Evolutionary conservation across 2,113 vertebrate species (phyloP), one percentile per base, ranked within the genome.

Genomic region (Tenrec ecaudatus): DNA sequence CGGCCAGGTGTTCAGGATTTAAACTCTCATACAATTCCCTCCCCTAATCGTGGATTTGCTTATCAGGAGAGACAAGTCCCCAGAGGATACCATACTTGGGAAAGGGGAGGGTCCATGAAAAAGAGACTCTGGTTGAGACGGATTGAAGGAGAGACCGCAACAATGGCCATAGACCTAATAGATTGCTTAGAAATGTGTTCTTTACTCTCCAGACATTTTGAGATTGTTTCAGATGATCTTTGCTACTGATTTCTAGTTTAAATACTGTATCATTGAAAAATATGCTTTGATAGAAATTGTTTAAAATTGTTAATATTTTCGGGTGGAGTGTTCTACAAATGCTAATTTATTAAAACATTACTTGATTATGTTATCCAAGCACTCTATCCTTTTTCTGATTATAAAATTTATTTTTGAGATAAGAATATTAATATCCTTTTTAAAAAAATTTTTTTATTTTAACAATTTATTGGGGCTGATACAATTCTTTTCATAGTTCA

Each of bases 241-340:
- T 36, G 8, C 66, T 76, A 87, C 11, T 92, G 22, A 88, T 64
- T 92, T 95, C 40, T 83, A 33, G 27, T 79, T 86, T 91, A 78
- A 68, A 75, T 91, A 1, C 25, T 12, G 58, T 79, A 60, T 86
- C 19, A 4, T 29, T 80, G 38, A 8, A 64, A 20, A 91, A 36
- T 17, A 68, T 82, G 64, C 3, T 85, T 62, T 94, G 60, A 82
- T 83, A 81, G 92, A 23, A 79, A 3, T 86, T 89, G 40, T 27
- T 81, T 82, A 58, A 75, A 62, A 43, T 77, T 33, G 14, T 71
- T 6, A 14, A 71, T 68, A 31, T n/a, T 69, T 69, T 69, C 84
- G 79, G 14, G 25, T 38, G 23, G 29, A 43, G 6, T 66, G 57
- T 75, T 90, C 47, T 62, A 60, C n/a, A 68, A 80, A 77, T 36